These are phyloP conservation scores for Ceuthmochares aereus DNA, from an alignment of 2,113 vertebrate species.

Conservation along the genomic window DNA sequence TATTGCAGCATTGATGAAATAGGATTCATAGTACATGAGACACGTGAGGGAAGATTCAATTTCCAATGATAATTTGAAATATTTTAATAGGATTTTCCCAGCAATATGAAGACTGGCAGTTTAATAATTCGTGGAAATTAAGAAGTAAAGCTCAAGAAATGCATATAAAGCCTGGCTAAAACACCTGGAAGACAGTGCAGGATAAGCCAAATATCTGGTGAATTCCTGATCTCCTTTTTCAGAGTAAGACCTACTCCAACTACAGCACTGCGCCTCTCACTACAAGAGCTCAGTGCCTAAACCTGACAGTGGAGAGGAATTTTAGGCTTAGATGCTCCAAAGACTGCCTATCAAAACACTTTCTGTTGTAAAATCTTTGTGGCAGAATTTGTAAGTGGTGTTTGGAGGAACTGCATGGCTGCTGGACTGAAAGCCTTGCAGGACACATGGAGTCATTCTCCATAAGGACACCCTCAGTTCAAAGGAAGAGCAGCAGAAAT, in stretches of 20 bases:
- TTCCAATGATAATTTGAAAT: constrained; percentile 43
- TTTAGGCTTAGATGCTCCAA: neutral
- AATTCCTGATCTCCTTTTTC: neutral
- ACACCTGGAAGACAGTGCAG: neutral
- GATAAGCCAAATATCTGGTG: neutral
- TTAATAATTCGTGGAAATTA: constrained; percentile 9
- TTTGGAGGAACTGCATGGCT: neutral
- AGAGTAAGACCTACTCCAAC: neutral
- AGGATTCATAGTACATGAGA: constrained; percentile 13
- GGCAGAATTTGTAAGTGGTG: neutral
- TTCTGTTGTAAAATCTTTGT: neutral
- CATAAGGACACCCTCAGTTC: neutral
- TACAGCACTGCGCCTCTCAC: neutral
- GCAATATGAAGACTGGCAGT: constrained; percentile 35
- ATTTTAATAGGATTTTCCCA: constrained; percentile 43
- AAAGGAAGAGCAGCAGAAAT: neutral
- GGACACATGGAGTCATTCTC: neutral
- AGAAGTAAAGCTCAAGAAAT: neutral
- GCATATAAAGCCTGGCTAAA: neutral
- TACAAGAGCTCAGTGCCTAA: neutral
- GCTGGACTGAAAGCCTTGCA: neutral
- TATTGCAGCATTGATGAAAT: constrained; percentile 9
- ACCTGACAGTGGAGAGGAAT: neutral
- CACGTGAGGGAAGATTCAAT: constrained; percentile 13
- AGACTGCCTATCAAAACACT: neutral